Evolutionary conservation across 2,113 vertebrate species (phyloP), one percentile per base, ranked within the genome.

Genomic region (Mastomys coucha): DNA sequence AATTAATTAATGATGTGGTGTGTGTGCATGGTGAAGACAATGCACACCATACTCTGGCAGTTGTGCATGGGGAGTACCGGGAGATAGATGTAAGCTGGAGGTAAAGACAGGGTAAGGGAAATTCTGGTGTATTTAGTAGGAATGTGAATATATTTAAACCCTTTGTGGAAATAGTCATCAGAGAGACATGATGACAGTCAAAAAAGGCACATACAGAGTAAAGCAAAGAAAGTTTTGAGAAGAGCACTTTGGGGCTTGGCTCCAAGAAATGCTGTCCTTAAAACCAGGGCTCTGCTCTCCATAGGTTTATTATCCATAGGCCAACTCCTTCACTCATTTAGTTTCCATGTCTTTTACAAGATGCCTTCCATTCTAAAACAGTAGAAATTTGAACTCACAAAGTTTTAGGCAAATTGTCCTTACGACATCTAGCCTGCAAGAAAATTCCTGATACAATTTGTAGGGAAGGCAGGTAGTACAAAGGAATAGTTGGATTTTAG

Each of bases 401-500:
- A 39, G 65, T 85, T 31, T 69, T 31, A 10, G 1, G 24, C 73
- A 45, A 60, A 45, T 67, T 45, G 36, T 12, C 67, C 76, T 87
- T 82, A 53, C 17, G 20, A 20, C 16, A 82, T 87, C 31, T 11
- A 49, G n/a, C 20, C 3, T 88, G 16, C 56, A 33, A 80, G 16
- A 72, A 95, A 11, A 53, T 69, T 80, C 51, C 20, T 22, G 13
- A 91, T 70, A 33, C 0, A 51, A 45, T 72, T 70, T 60, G 13
- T 39, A 28, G 8, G 2, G 16, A 12, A 63, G 42, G 13, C n/a
- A 80, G 51, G 33, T 42, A 88, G 72, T 90, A n/a, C 16, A 85
- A 94, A 82, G n/a, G 16, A 26, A 36, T 36, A 39, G 6, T 13
- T 88, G 20, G 7, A 49, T 93, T 93, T 91, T 63, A 87, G 90